Evolutionary conservation across 2,888 invertebrate genomes (phyloP), one percentile per base, ranked within the genome.

Genomic region (Panzeria rudis): DNA sequence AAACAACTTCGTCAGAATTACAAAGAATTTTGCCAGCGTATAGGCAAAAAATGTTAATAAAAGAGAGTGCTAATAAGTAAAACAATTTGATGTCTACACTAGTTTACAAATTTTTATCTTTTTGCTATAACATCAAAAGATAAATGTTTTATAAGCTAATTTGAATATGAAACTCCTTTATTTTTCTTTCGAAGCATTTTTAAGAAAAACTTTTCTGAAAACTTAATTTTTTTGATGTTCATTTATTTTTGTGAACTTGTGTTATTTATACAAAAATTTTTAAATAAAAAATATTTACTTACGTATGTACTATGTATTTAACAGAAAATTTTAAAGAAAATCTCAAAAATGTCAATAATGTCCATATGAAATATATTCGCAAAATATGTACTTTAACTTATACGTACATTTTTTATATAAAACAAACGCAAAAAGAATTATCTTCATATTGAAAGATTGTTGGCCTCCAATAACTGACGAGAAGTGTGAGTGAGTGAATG

Each of bases 401-500:
- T 69, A n/a, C n/a, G 8, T 2, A 35, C 29, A 75, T 0, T 66
- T 59, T 47, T 64, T 68, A 47, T 35, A 62, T 47, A 23, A 64
- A 73, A 23, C 9, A 29, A 61, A 29, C 38, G 6, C 7, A 41
- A 54, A 50, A 66, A 35, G 52, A 56, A 56, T 72, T 77, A 77
- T 82, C 47, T 73, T 76, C 41, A 50, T 56, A 66, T 69, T 75
- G 44, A 86, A 84, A 87, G 83, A 87, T 82, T 86, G 79, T 86
- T 86, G 87, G 84, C 86, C 87, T 86, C 81, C 84, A 87, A 83
- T 35, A 77, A 78, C 41, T 71, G 69, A 77, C 68, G 41, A 83
- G 62, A 52, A 80, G 52, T 68, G 76, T 76, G 38, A 79, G 76
- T 76, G 38, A 79, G 50, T 32, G 38, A 56, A 47, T 54, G 68